Base-by-base conservation (phyloP, 2,888 invertebrate species). In the Tenthredo notha region DNA sequence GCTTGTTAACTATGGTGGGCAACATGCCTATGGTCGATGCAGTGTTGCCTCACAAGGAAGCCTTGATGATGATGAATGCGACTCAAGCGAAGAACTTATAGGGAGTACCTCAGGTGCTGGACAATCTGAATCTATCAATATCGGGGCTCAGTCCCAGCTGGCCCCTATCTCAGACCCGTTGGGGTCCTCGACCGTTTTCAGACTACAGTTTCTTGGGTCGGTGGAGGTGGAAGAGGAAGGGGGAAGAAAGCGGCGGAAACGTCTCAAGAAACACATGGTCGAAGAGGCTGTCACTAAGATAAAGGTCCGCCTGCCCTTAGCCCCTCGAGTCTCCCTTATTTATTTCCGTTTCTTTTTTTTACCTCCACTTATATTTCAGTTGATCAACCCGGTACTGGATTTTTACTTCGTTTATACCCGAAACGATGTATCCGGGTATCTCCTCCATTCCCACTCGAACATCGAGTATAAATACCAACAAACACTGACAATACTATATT, bases 241-340 rank as follows among this genome's bases (percentile, higher is more conserved):
- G 92, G 94, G 94, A 89, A 94, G 96, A 90, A 95, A 96, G 90
- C 95, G 96, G 92, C 96, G 96, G 94, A 96, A 96, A 94, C 95
- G 97, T 92, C 96, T 96, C 94, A 97, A 97, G 96, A 97, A 97
- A 96, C 96, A 96, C 95, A 97, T 97, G 97, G 97, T 97, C 92
- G 97, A 97, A 94, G 97, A 97, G 94, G 97, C 97, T 91, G 97
- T 97, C 94, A 96, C 96, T 94, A 97, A 97, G 94, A 97, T 97
- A 93, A 97, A 97, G 97, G 97, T 97, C 95, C 94, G 86, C 89
- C 88, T 88, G 84, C 84, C 67, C 70, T 67, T 83, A 67, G 67
- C 33, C 83, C 83, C 33, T 33, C 65, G 47, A 83, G 50, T 47
- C 70, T 70, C 43, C 65, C 29, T 33, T 70, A 4, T 40, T 65